phyloP scores from a whole-genome alignment of 2,797 vertebrate species.

The Macropus fuliginosus region DNA sequence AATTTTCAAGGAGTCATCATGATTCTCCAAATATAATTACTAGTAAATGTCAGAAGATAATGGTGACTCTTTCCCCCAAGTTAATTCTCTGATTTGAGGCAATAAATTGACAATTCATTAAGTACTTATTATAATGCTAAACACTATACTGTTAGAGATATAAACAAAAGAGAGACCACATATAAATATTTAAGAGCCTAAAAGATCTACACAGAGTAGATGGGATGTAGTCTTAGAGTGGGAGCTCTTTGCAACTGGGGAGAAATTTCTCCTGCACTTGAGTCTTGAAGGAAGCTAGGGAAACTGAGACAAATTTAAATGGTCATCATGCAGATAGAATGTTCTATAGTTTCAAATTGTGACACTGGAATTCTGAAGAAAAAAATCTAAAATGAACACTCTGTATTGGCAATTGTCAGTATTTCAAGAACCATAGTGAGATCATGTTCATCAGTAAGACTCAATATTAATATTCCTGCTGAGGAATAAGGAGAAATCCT shows the following conservation, averaged over 20 bases:
- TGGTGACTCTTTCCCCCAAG: background rate
- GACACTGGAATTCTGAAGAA: conserved; percentile 55
- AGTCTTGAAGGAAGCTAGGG: background rate
- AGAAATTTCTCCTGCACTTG: background rate
- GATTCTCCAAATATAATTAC: conserved; percentile 21
- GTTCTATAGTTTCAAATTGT: conserved; percentile 51
- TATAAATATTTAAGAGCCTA: background rate
- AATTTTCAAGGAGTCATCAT: background rate
- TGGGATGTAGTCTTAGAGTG: background rate
- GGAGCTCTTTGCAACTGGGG: background rate
- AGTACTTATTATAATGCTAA: background rate
- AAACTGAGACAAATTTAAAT: background rate
- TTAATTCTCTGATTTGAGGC: conserved; percentile 18
- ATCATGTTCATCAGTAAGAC: conserved; percentile 46
- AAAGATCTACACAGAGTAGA: background rate
- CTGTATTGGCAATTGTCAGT: conserved; percentile 48
- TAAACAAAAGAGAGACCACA: background rate
- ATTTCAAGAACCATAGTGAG: conserved; percentile 48
- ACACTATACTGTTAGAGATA: background rate
- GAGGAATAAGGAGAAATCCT: background rate
- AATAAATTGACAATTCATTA: background rate
- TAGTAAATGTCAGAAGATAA: conserved; percentile 21
- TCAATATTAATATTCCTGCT: conserved; percentile 58
- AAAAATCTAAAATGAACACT: conserved; percentile 15
- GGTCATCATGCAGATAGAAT: background rate